Evolutionary conservation across 92 coral and sea anemone species (phyloP).

Genomic region (Blastomussa wellsi): DNA sequence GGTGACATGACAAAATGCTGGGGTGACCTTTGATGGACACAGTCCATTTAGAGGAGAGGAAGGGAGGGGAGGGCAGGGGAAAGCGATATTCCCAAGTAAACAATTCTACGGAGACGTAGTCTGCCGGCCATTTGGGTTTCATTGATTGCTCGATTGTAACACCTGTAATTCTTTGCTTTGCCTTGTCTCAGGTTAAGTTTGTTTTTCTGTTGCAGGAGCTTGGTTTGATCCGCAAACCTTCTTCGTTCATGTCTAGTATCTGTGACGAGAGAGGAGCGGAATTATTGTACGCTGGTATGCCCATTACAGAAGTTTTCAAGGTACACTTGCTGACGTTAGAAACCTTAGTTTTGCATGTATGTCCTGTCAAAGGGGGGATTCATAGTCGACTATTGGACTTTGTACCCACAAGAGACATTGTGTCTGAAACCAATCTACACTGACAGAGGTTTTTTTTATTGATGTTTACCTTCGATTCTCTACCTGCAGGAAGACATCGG

Average conservation of each 20-base stretch:
- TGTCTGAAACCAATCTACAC: not conserved
- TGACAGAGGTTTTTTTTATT: not conserved
- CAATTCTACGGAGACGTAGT: not conserved
- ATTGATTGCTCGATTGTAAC: not conserved
- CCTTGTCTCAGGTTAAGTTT: not conserved
- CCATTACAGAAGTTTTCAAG: conserved; percentile 96
- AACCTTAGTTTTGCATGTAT: no score
- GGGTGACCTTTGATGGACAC: no score
- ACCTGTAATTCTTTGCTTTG: not conserved
- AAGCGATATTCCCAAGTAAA: not conserved
- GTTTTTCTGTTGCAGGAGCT: conserved; percentile 68
- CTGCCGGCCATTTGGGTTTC: not conserved
- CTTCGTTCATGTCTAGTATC: conserved; percentile 99
- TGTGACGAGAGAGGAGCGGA: conserved; percentile 99
- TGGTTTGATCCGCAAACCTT: conserved; percentile 96
- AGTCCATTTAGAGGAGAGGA: not conserved
- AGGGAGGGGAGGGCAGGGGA: not conserved
- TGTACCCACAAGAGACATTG: not conserved
- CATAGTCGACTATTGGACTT: not conserved
- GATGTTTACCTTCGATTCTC: not conserved
- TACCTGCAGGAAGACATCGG: conserved; percentile 79
- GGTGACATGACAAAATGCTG: no score
- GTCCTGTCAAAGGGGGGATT: no score
- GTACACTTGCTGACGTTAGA: conserved; percentile 39
- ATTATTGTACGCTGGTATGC: conserved; percentile 97